Evolutionary conservation across 2,113 vertebrate genomes (phyloP).

Genomic region (Oryzias melastigma): DNA sequence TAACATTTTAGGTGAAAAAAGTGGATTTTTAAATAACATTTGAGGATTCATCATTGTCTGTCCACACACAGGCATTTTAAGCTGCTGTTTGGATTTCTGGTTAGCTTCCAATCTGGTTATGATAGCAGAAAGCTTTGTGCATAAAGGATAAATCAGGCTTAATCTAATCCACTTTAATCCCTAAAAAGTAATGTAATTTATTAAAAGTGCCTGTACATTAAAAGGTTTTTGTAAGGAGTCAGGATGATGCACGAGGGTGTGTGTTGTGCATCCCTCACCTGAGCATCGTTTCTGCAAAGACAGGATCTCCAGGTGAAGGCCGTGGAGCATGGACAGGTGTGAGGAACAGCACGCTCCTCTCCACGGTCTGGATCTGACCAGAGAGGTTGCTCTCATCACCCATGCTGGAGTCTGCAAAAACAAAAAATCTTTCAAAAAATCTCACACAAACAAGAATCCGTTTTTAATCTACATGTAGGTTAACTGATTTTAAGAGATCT

Average conservation of each 20-base stretch:
- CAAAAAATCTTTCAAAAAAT: conserved; percentile 7
- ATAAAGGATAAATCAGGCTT: neutral
- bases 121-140: neutral
- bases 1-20: no score
- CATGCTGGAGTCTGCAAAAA: conserved; percentile 73
- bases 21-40: no score
- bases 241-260: no score
- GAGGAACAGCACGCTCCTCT: conserved; percentile 90
- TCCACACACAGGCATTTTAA: no score
- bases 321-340: conserved; percentile 90
- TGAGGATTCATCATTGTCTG: no score
- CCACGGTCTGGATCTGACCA: conserved; percentile 89
- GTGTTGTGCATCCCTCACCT: conserved; percentile 75
- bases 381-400: conserved; percentile 83
- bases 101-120: neutral
- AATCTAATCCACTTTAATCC: neutral
- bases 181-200: neutral
- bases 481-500: neutral
- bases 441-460: neutral
- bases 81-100: neutral
- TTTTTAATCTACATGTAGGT: no score
- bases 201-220: neutral
- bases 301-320: conserved; percentile 94
- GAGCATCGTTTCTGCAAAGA: conserved; percentile 94
- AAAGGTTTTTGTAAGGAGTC: no score